These are phyloP conservation scores for Charina bottae DNA, from an alignment of 2,113 vertebrate species.

Conservation along the genomic window DNA sequence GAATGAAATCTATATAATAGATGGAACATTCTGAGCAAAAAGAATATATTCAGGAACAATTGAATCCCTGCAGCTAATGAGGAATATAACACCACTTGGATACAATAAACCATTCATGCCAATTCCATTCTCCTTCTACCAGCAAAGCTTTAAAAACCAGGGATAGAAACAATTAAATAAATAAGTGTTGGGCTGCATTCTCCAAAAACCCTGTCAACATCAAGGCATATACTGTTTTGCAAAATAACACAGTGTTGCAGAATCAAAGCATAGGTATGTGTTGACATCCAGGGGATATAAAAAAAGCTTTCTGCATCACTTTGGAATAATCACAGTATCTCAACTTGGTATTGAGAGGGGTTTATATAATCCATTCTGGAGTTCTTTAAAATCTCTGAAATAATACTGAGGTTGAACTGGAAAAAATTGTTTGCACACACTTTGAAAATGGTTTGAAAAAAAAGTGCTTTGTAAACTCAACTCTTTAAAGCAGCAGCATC, in stretches of 20 bases:
- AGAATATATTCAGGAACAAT: neutral
- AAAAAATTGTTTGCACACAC: neutral
- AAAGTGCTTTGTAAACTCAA: neutral
- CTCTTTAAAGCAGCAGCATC: neutral
- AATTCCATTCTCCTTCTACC: neutral
- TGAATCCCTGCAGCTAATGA: neutral
- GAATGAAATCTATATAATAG: neutral
- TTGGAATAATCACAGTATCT: neutral
- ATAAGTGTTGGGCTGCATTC: neutral
- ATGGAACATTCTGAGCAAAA: neutral
- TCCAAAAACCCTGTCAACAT: neutral
- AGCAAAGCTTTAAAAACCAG: neutral
- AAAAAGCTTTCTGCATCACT: neutral
- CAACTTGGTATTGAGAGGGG: neutral
- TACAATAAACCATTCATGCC: neutral
- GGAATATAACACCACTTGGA: neutral
- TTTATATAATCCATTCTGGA: neutral
- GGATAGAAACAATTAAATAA: neutral
- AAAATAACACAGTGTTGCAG: neutral
- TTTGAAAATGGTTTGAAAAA: neutral
- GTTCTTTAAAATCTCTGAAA: neutral
- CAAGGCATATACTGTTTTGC: neutral
- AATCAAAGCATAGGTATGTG: neutral
- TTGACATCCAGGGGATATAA: neutral
- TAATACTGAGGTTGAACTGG: neutral